Percentiles rank a stretch among this genome's conserved stretches.
These are phyloP conservation scores for Trileptium ribeirensis DNA, from an alignment of 2,888 invertebrate species.

Conservation along the genomic window DNA sequence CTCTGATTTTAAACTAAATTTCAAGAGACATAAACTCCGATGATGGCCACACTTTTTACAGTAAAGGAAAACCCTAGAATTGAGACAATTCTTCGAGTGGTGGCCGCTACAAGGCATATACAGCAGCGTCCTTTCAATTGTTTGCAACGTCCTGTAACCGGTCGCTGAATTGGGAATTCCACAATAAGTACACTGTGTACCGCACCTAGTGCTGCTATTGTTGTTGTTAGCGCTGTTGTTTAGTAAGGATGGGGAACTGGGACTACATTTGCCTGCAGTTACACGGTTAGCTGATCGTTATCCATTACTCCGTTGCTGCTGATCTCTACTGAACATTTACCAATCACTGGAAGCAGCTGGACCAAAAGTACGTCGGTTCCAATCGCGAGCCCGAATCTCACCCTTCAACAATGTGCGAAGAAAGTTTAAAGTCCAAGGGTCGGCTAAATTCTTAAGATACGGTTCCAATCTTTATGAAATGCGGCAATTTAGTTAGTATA, in stretches of 20 bases:
- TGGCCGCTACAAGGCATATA: not conserved
- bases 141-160: no score
- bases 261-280: no score
- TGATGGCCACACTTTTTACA: not conserved
- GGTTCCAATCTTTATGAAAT: not conserved
- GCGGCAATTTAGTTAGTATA: not conserved
- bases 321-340: no score
- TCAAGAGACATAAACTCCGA: not conserved
- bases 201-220: not conserved
- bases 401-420: not conserved
- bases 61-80: not conserved
- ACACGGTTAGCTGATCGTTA: no score
- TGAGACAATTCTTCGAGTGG: not conserved
- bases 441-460: not conserved
- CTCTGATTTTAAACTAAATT: not conserved
- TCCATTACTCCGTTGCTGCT: no score
- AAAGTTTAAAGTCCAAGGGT: not conserved
- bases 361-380: not conserved
- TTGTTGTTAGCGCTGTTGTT: no score
- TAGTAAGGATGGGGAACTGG: no score
- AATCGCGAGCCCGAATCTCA: not conserved
- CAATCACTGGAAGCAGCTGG: no score
- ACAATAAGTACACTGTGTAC: not conserved
- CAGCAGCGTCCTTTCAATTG: no score
- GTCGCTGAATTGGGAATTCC: not conserved